Evolutionary conservation across 2,888 invertebrate species (phyloP).

Genomic region (Drosophila lacicola): DNA sequence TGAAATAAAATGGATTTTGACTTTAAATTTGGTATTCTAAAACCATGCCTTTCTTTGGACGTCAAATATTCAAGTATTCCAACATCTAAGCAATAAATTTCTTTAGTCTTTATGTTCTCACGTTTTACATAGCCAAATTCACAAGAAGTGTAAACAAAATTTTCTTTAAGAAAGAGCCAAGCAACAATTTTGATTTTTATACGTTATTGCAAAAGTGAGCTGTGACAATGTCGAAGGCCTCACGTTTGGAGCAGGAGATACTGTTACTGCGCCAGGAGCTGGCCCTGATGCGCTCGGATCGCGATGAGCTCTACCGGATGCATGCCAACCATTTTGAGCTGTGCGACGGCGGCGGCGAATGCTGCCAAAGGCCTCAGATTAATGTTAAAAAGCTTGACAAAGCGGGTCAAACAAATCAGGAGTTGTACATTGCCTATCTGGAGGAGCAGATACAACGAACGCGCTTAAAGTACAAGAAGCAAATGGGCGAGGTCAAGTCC

Average conservation of each 20-base stretch:
- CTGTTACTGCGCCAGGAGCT: slow-evolving; percentile 43
- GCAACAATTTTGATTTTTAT: neutral
- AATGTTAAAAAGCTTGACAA: neutral
- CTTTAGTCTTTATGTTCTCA: neutral
- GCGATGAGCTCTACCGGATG: slow-evolving; percentile 29
- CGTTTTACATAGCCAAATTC: slow-evolving; percentile 31
- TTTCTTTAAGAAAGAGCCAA: neutral
- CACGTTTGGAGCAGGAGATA: slow-evolving; percentile 45
- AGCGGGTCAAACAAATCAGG: slow-evolving; percentile 24
- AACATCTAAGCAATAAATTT: slow-evolving; percentile 9
- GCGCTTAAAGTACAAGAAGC: slow-evolving; percentile 47
- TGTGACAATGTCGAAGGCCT: slow-evolving; percentile 27
- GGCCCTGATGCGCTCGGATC: slow-evolving; percentile 13
- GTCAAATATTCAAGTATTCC: neutral
- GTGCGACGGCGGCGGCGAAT: slow-evolving; percentile 20
- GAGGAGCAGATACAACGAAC: slow-evolving; percentile 58
- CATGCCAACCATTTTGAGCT: slow-evolving; percentile 15
- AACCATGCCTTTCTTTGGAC: neutral
- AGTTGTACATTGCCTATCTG: slow-evolving; percentile 51
- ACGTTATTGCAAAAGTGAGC: neutral
- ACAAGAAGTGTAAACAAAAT: slow-evolving; percentile 38
- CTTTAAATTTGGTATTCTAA: too few relatives aligned
- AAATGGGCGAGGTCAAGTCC: slow-evolving; percentile 51
- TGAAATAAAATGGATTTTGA: too few relatives aligned
- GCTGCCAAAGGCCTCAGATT: neutral